Percentiles rank a stretch among this genome's conserved stretches.
phyloP scores from a whole-genome alignment of 1,140 invertebrate species.

The Atta cephalotes region DNA sequence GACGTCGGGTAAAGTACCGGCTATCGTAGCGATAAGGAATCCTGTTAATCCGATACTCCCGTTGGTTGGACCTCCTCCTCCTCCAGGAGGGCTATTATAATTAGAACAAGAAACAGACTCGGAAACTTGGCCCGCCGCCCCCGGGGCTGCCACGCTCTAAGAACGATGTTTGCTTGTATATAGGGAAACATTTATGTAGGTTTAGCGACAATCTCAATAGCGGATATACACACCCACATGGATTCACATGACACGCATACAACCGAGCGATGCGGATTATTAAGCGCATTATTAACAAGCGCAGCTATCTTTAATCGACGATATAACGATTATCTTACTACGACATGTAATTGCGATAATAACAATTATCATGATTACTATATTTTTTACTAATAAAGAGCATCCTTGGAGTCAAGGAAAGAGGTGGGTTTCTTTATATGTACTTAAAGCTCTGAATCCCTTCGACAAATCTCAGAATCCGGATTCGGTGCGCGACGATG shows the following conservation, averaged over 20 bases:
- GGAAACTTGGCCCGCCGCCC: slow-evolving; percentile 31
- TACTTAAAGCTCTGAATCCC: background rate
- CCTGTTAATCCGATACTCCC: slow-evolving; percentile 43
- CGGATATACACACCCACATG: slow-evolving; percentile 9
- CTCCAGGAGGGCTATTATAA: slow-evolving; percentile 31
- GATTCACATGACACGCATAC: slow-evolving; percentile 26
- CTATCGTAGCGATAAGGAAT: slow-evolving; percentile 28
- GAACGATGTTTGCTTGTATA: slow-evolving; percentile 58
- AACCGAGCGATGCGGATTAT: background rate
- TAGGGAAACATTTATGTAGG: slow-evolving; percentile 61
- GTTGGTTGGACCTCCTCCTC: slow-evolving; percentile 25
- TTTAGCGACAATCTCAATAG: slow-evolving; percentile 64
- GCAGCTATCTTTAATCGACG: slow-evolving; percentile 48
- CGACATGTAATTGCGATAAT: slow-evolving; percentile 51
- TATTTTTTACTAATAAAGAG: slow-evolving; percentile 86
- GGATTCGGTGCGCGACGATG: background rate
- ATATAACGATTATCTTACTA: slow-evolving; percentile 44
- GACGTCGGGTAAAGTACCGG: background rate
- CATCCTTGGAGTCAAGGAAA: slow-evolving; percentile 66
- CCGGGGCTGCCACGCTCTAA: slow-evolving; percentile 25
- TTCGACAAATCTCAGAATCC: slow-evolving; percentile 4
- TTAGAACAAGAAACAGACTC: slow-evolving; percentile 44
- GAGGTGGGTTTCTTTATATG: slow-evolving; percentile 21
- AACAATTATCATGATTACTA: slow-evolving; percentile 79
- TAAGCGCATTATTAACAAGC: slow-evolving; percentile 54